These are phyloP conservation scores for Heliconius melpomene DNA, from an alignment of 1,140 invertebrate species.

Conservation along the genomic window DNA sequence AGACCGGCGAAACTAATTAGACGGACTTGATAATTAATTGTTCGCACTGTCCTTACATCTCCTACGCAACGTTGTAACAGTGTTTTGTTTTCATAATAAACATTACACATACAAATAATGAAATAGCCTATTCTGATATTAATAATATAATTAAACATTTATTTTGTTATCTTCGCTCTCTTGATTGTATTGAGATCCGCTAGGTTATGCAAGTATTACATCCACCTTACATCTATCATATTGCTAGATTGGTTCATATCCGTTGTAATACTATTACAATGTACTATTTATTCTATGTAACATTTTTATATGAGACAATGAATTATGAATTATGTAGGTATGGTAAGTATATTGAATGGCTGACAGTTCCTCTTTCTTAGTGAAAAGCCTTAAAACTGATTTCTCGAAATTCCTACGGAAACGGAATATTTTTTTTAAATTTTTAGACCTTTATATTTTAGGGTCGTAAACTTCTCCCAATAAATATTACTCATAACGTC, in stretches of 20 bases:
- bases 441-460: too few species aligned
- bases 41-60: slow-evolving; percentile 19
- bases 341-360: too few species aligned
- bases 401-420: too few species aligned
- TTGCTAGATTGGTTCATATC: slow-evolving; percentile 3
- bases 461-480: too few species aligned
- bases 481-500: too few species aligned
- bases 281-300: neutral
- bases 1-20: too few species aligned
- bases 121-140: neutral
- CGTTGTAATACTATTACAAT: neutral
- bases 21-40: slow-evolving; percentile 53
- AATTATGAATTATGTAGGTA: too few species aligned
- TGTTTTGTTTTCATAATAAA: neutral
- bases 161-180: neutral
- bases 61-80: neutral
- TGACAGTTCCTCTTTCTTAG: too few species aligned
- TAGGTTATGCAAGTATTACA: neutral
- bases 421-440: too few species aligned
- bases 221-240: neutral
- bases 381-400: too few species aligned
- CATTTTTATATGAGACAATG: neutral
- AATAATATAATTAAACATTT: neutral
- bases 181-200: neutral
- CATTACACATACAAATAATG: neutral